Evolutionary conservation across 1,140 invertebrate genomes (phyloP), one percentile per base, ranked within the genome.

Genomic region (Neodiprion pinetum): DNA sequence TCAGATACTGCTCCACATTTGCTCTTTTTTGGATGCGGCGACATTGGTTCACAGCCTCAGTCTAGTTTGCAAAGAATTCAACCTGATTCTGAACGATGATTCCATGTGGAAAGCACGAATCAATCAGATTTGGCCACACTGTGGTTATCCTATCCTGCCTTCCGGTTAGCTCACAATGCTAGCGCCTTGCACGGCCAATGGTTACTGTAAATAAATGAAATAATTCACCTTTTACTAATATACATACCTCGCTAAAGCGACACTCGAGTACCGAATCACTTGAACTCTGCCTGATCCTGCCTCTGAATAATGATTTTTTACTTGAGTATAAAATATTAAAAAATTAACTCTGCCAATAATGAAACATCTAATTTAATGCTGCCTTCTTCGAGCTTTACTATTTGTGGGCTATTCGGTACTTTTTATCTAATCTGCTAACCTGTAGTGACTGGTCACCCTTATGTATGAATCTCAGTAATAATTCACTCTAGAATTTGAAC

Each of bases 101-200:
- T 84, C 81, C 28, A 68, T 87, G 17, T 88, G 87, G 87, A 88
- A 84, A 83, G 76, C 78, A 49, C 82, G 84, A 75, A 86, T 88
- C 47, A 82, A 66, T 68, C 79, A 81, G 77, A 80, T 85, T 73
- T 88, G 84, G 78, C 84, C 80, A 73, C 80, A 86, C 73, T 72
- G 77, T 72, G 78, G 74, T 74, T 87, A 83, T 72, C 87, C 86
- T 74, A 70, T 83, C 70, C 76, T 87, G 73, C 83, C 85, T 77
- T 80, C 81, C 78, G 83, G 85, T 86, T 78, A 86, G 82, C 74
- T 83, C 72, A 77, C 78, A 81, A 79, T 84, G 77, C 76, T 82
- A 79, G 66, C 74, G 79, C 71, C 69, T 80, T 78, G 71, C 17
- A 80, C 74, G 70, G 77, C 71, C 74, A 73, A 76, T 80, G 50